phyloP scores from a whole-genome alignment of 23 tunicate species.

The Halocynthia roretzi region DNA sequence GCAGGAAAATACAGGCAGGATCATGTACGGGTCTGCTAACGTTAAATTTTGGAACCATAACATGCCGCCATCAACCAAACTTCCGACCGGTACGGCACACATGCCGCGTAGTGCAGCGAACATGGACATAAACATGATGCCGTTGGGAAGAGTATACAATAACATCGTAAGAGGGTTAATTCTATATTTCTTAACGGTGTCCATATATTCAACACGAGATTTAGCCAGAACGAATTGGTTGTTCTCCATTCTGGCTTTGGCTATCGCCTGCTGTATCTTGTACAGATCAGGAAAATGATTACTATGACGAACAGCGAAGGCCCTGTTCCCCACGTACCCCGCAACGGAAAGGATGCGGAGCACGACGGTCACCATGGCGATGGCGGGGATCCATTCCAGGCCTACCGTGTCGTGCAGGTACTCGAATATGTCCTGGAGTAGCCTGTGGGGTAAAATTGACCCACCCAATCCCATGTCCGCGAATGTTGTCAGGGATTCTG shows the following conservation, averaged over 20 bases:
- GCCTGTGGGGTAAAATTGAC: conserved; percentile 45
- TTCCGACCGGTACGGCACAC: conserved; percentile 36
- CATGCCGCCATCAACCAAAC: conserved; percentile 46
- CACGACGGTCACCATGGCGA: conserved; percentile 42
- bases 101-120: conserved; percentile 68
- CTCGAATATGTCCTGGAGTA: conserved; percentile 58
- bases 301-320: conserved; percentile 28
- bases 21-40: conserved; percentile 52
- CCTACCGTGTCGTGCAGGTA: conserved; percentile 28
- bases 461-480: conserved; percentile 60
- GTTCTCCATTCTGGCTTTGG: neutral
- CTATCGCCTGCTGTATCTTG: neutral
- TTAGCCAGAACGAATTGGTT: neutral
- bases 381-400: conserved; percentile 77
- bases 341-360: conserved; percentile 48
- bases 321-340: conserved; percentile 44
- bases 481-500: neutral
- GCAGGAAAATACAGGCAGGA: conserved; percentile 52
- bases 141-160: conserved; percentile 44
- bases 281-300: conserved; percentile 55
- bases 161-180: conserved; percentile 58
- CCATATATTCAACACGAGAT: conserved; percentile 35
- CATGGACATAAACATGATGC: conserved; percentile 55
- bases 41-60: conserved; percentile 71
- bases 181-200: conserved; percentile 27